A percentile compares a stretch with the other conserved stretches of the same genome.
phyloP scores from a whole-genome alignment of 1,140 invertebrate species.

The Octopus sinensis region DNA sequence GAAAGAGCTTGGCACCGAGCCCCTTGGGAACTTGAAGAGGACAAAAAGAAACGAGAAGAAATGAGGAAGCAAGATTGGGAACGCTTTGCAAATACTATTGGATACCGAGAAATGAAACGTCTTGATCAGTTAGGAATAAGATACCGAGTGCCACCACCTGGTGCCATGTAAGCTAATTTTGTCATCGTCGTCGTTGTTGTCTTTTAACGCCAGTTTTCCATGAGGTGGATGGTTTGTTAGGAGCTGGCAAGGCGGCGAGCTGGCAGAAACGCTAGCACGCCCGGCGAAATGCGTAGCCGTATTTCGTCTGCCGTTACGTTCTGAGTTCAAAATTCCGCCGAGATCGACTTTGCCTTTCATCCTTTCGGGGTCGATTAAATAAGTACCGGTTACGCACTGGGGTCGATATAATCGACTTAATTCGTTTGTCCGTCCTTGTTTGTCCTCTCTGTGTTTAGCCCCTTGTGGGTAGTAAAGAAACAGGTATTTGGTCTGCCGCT shows the following conservation, averaged over 20 bases:
- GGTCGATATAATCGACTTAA: too few species aligned
- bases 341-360: too few species aligned
- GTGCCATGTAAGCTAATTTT: constrained; percentile 39
- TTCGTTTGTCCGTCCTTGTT: too few species aligned
- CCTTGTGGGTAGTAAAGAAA: too few species aligned
- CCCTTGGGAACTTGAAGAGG: constrained; percentile 37
- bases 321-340: too few species aligned
- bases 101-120: constrained; percentile 40
- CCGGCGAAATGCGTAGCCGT: too few species aligned
- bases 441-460: too few species aligned
- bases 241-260: neutral
- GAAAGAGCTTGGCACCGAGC: constrained; percentile 52
- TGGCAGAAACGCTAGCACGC: neutral
- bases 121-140: constrained; percentile 38
- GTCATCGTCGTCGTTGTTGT: neutral
- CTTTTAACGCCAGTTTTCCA: neutral
- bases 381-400: too few species aligned
- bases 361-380: too few species aligned
- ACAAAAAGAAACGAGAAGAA: constrained; percentile 17
- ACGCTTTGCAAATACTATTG: constrained; percentile 41
- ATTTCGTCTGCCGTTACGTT: too few species aligned
- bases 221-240: neutral
- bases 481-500: too few species aligned
- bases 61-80: constrained; percentile 40
- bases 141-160: constrained; percentile 48